These are phyloP conservation scores for Perodicticus potto DNA, from an alignment of 2,797 vertebrate genomes.

Conservation along the genomic window DNA sequence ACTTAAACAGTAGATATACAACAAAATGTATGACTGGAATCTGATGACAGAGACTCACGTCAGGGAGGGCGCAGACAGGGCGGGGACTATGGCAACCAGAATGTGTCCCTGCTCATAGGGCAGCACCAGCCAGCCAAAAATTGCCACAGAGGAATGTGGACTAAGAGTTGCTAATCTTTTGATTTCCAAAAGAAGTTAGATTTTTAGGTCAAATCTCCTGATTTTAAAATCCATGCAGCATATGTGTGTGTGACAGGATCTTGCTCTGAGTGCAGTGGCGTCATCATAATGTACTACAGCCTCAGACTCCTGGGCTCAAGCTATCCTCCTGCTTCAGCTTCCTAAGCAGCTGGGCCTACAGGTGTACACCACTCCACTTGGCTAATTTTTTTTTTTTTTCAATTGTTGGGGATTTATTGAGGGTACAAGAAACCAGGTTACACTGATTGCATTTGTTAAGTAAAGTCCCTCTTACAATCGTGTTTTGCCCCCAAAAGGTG, in stretches of 20 bases:
- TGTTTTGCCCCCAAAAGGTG: no score
- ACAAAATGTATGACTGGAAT: background rate
- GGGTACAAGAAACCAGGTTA: no score
- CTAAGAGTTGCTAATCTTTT: background rate
- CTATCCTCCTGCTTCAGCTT: background rate
- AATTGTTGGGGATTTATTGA: no score
- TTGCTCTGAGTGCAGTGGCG: background rate
- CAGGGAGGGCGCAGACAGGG: background rate
- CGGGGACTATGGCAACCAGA: background rate
- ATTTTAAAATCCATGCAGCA: constrained; percentile 22
- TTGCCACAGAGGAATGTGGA: background rate
- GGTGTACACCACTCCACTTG: background rate
- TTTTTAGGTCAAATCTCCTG: constrained; percentile 51
- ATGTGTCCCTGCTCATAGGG: background rate
- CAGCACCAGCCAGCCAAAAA: background rate
- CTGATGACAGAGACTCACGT: background rate
- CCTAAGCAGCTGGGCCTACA: background rate
- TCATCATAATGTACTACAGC: no score
- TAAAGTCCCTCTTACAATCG: no score
- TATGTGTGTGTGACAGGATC: background rate
- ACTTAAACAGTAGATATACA: background rate
- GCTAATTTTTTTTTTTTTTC: no score
- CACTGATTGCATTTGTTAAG: no score
- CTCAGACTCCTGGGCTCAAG: no score
- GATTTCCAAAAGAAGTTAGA: constrained; percentile 26